phyloP scores from a whole-genome alignment of 2,888 invertebrate genomes.

The Tricholauxania praeusta region DNA sequence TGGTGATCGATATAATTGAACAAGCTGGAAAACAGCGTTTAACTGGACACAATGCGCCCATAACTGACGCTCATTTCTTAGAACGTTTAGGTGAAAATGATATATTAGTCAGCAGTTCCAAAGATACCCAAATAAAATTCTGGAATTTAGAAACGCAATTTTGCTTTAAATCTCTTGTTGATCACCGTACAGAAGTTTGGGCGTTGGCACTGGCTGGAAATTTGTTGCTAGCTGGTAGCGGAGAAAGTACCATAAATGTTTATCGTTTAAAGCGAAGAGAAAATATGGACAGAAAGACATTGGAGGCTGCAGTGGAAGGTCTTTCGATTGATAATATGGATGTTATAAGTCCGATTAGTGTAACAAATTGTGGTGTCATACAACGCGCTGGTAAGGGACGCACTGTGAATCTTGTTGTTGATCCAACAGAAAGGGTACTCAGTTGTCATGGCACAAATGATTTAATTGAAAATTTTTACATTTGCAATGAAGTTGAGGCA shows the following conservation, averaged over 20 bases:
- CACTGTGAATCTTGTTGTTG: conserved; percentile 80
- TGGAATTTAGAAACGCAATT: conserved; percentile 97
- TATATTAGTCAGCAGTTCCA: conserved; percentile 84
- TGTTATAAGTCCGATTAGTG: conserved; percentile 75
- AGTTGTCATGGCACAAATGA: conserved; percentile 88
- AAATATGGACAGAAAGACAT: conserved; percentile 69
- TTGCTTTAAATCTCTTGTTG: conserved; percentile 95
- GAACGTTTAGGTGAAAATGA: conserved; percentile 67
- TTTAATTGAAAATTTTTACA: conserved; percentile 84
- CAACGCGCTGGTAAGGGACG: conserved; percentile 83
- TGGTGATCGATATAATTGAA: conserved; percentile 94
- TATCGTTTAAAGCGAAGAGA: conserved; percentile 79
- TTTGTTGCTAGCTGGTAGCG: conserved; percentile 89
- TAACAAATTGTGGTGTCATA: conserved; percentile 83
- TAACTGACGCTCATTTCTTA: conserved; percentile 86
- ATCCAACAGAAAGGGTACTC: conserved; percentile 79
- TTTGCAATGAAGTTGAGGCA: conserved; percentile 83
- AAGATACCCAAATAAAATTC: conserved; percentile 95
- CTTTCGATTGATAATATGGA: conserved; percentile 63
- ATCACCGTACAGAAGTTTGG: conserved; percentile 91
- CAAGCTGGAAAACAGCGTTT: conserved; percentile 91
- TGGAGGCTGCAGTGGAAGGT: conserved; percentile 68
- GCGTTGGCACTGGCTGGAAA: conserved; percentile 82
- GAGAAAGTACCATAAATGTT: conserved; percentile 85
- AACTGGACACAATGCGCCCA: conserved; percentile 89